Conservation (phyloP, 2,888 invertebrate species). For the Acanthacorydalis orientalis region DNA sequence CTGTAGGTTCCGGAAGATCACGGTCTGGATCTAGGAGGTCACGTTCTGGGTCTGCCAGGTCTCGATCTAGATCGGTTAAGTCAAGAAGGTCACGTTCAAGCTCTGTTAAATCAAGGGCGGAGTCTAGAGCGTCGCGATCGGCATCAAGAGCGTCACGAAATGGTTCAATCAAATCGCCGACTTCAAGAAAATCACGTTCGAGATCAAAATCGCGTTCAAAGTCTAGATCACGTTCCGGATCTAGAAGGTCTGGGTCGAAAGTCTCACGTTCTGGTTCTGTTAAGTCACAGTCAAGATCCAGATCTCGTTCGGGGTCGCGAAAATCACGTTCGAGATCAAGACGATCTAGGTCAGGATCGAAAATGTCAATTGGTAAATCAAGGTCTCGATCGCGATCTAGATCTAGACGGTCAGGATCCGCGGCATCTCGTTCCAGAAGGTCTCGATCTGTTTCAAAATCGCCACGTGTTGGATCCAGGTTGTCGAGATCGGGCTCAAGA, state of each 20-base stretch:
- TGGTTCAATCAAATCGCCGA: neutral
- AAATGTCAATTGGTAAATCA: slow-evolving; percentile 7
- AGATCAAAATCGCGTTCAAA: slow-evolving; percentile 13
- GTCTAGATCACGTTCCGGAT: slow-evolving; percentile 12
- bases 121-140: slow-evolving; percentile 3
- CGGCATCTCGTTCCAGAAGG: slow-evolving; percentile 5
- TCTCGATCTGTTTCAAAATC: slow-evolving; percentile 12
- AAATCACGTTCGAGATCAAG: slow-evolving; percentile 9
- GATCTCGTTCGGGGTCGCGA: slow-evolving; percentile 13
- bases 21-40: slow-evolving; percentile 15
- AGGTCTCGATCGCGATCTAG: slow-evolving; percentile 12
- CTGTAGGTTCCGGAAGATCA: slow-evolving; percentile 10
- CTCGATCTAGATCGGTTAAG: slow-evolving; percentile 12
- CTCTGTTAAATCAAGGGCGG: slow-evolving; percentile 6
- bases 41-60: slow-evolving; percentile 6
- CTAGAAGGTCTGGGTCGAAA: slow-evolving; percentile 17
- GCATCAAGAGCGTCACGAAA: neutral
- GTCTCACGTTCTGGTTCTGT: slow-evolving; percentile 16
- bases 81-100: slow-evolving; percentile 4
- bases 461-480: slow-evolving; percentile 12
- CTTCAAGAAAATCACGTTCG: slow-evolving; percentile 17
- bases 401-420: slow-evolving; percentile 14
- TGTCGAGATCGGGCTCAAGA: slow-evolving; percentile 13
- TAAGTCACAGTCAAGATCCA: slow-evolving; percentile 13
- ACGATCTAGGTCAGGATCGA: slow-evolving; percentile 12